Evolutionary conservation across 2,797 vertebrate species (phyloP), one percentile per base, ranked within the genome.

Genomic region (Sparus aurata): DNA sequence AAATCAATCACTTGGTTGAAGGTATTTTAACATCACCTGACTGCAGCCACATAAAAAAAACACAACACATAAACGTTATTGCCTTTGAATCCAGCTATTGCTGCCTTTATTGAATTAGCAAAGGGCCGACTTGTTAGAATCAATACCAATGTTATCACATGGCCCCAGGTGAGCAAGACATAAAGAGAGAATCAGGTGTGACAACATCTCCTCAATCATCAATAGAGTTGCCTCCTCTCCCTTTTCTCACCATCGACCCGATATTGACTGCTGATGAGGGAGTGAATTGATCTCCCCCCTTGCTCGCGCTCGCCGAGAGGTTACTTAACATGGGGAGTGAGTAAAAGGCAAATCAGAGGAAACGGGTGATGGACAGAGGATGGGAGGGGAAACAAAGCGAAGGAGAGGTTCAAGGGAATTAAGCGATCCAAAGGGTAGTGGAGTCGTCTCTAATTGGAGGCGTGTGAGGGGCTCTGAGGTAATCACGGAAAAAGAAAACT

Each of bases 141-240:
- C 90, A 82, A 92, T 94, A 88, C 49, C 69, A 87, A 77, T 84
- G 87, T 92, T 92, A 91, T 93, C 77, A 83, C 85, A 85, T 64
- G 49, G 82, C 84, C 87, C 83, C 91, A 91, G 90, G 91, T 93
- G 91, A 93, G 89, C 75, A 79, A 91, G 84, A 80, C 65, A 82
- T 90, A 89, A 83, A 87, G 85, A 87, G 83, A 91, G 87, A 88
- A 93, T 92, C 87, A 88, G 79, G 68, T 89, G 89, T 91, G 93
- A 94, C 92, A 93, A 77, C 78, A 88, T 86, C 84, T 88, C 87
- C 57, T 89, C 73, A 47, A 77, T 94, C 90, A 93, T 89, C 92
- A 82, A 85, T 85, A 69, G 70, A 69, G 79, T 84, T 85, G 74
- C 85, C 86, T 83, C 84, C 76, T 87, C 87, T 90, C 77, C 77